These are phyloP conservation scores for Microctenopoma steveboyesi DNA, from an alignment of 2,797 vertebrate species.

Conservation along the genomic window DNA sequence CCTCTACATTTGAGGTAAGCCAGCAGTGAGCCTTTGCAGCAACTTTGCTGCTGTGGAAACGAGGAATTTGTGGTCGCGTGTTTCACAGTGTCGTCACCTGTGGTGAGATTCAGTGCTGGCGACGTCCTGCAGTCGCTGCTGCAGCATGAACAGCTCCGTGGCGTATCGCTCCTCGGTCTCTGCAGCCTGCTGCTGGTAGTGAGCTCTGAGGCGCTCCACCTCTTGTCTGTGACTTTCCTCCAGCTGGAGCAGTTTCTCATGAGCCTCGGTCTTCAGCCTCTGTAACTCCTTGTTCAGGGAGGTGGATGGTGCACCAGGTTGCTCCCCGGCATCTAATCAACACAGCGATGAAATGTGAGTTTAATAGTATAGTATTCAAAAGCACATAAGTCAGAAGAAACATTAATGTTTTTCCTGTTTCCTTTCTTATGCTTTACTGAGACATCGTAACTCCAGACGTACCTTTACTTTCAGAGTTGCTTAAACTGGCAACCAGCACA, in stretches of 20 bases:
- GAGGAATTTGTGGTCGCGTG: background rate
- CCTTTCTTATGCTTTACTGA: background rate
- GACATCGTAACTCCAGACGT: conserved; percentile 14
- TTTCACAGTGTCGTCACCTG: conserved; percentile 78
- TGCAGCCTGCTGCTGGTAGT: conserved; percentile 86
- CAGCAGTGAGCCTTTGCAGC: no score
- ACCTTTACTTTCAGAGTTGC: conserved; percentile 50
- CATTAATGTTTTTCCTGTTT: conserved; percentile 7
- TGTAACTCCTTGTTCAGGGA: conserved; percentile 63
- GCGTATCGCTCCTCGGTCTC: conserved; percentile 85
- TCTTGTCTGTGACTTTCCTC: conserved; percentile 86
- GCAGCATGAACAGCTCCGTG: conserved; percentile 82
- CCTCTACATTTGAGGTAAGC: no score
- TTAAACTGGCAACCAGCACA: conserved; percentile 54
- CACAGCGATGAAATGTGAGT: conserved; percentile 18
- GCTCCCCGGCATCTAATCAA: conserved; percentile 56
- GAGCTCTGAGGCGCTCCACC: conserved; percentile 82
- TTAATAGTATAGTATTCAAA: background rate
- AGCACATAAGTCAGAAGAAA: conserved; percentile 8
- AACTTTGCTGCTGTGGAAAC: no score
- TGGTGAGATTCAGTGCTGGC: conserved; percentile 59
- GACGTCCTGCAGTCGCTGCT: conserved; percentile 81
- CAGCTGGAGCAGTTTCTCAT: conserved; percentile 77
- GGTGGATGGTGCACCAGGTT: conserved; percentile 29
- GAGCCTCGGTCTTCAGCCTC: conserved; percentile 78